Evolutionary conservation across 2,888 invertebrate genomes (phyloP).

Genomic region (Melipona bicolor): DNA sequence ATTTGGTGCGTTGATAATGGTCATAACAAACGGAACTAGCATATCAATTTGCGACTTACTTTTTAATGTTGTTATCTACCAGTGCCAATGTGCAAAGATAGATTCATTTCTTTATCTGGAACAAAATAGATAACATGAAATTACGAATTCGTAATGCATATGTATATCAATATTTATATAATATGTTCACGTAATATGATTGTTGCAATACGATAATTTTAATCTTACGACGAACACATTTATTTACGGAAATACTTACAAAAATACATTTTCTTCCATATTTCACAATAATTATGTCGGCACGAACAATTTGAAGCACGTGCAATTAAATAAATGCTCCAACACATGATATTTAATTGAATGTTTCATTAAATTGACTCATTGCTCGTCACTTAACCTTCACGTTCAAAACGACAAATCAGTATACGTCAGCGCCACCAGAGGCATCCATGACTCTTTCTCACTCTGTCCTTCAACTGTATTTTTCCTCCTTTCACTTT

Average conservation of each 20-base stretch:
- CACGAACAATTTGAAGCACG: not conserved
- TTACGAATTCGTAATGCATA: not conserved
- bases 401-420: not conserved
- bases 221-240: not conserved
- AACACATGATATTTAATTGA: not conserved
- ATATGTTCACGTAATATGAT: too few species aligned
- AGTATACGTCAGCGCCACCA: conserved; percentile 4
- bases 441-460: not conserved
- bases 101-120: conserved; percentile 15
- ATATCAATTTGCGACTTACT: conserved; percentile 34
- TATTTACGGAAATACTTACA: not conserved
- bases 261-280: not conserved
- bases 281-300: not conserved
- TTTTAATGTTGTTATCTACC: conserved; percentile 28
- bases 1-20: conserved; percentile 25
- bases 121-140: conserved; percentile 7
- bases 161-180: not conserved
- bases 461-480: not conserved
- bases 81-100: not conserved
- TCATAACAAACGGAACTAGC: conserved; percentile 41
- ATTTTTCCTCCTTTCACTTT: too few species aligned
- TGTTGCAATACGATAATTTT: too few species aligned
- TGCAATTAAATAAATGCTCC: not conserved
- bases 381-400: conserved; percentile 31
- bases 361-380: not conserved